Evolutionary conservation across 37 sponge, comb jelly and placozoan genomes (phyloP).

Genomic region (Diacarnus erythraeanus): DNA sequence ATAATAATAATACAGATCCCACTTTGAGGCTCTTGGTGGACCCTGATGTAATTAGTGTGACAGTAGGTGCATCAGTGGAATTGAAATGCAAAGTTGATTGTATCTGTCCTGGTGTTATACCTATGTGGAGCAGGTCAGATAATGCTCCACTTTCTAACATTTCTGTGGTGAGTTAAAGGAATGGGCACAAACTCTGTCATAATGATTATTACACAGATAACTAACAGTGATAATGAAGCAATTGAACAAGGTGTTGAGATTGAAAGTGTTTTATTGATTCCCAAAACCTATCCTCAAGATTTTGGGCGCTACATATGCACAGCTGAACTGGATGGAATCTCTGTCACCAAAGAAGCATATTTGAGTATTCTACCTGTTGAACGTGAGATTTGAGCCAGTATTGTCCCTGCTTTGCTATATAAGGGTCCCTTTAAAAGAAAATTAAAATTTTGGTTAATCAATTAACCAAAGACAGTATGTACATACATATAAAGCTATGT

Average conservation of each 20-base stretch:
- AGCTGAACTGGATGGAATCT: neutral
- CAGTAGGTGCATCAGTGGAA: neutral
- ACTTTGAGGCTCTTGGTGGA: neutral
- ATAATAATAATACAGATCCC: neutral
- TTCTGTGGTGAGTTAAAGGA: neutral
- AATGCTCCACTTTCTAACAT: neutral
- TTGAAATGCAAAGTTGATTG: neutral
- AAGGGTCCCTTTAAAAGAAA: no score
- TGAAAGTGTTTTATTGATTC: neutral
- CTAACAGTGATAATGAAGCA: neutral
- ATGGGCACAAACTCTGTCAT: neutral
- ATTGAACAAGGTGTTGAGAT: neutral
- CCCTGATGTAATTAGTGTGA: neutral
- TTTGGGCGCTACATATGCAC: conserved; percentile 19
- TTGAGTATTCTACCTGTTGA: no score
- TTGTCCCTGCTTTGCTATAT: no score
- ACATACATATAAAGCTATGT: no score
- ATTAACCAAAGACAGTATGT: no score
- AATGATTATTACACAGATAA: neutral
- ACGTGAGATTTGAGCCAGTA: no score
- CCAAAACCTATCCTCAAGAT: neutral
- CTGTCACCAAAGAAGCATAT: neutral
- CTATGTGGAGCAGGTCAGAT: neutral
- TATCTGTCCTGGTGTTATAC: conserved; percentile 3
- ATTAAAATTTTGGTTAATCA: no score